A percentile compares a stretch with the other conserved stretches of the same genome.
These are phyloP conservation scores for Lasius fuliginosus DNA, from an alignment of 2,888 invertebrate genomes.

Conservation along the genomic window DNA sequence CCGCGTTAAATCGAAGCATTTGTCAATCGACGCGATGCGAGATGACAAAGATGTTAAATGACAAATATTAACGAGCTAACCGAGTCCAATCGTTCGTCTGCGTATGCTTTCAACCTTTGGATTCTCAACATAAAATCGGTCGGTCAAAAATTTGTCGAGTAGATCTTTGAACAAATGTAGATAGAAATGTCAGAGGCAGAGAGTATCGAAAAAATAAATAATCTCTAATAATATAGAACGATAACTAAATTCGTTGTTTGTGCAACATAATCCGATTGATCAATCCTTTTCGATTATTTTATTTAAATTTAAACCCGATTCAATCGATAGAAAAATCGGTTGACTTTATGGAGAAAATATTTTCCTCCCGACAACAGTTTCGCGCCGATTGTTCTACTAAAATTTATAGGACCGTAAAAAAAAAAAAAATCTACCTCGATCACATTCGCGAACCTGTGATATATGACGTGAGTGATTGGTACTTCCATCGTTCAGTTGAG, in stretches of 20 bases:
- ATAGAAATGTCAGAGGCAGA: not conserved
- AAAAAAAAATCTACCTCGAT: conserved; percentile 61
- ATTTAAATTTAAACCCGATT: conserved; percentile 14
- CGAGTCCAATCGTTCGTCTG: conserved; percentile 14
- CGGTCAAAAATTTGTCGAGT: not conserved
- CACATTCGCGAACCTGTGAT: conserved; percentile 26
- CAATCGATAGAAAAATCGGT: conserved; percentile 61
- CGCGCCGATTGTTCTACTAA: conserved; percentile 26
- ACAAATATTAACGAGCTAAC: conserved; percentile 62
- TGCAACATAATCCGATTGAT: not conserved
- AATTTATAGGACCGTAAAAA: conserved; percentile 65
- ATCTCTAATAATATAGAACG: not conserved
- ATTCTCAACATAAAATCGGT: not conserved
- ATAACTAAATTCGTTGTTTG: not conserved
- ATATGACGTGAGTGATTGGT: not conserved
- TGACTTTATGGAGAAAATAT: conserved; percentile 68
- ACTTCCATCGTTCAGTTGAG: not conserved
- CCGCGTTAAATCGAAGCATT: conserved; percentile 54
- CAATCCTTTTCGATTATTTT: conserved; percentile 1
- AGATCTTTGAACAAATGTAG: not conserved
- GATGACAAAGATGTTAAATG: conserved; percentile 63
- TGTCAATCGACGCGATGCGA: conserved; percentile 19
- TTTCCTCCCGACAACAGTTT: conserved; percentile 51
- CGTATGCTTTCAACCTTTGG: not conserved
- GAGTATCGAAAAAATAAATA: not conserved